Base-by-base conservation (phyloP, 1,140 invertebrate genomes). In the Rhopalosiphum maidis region DNA sequence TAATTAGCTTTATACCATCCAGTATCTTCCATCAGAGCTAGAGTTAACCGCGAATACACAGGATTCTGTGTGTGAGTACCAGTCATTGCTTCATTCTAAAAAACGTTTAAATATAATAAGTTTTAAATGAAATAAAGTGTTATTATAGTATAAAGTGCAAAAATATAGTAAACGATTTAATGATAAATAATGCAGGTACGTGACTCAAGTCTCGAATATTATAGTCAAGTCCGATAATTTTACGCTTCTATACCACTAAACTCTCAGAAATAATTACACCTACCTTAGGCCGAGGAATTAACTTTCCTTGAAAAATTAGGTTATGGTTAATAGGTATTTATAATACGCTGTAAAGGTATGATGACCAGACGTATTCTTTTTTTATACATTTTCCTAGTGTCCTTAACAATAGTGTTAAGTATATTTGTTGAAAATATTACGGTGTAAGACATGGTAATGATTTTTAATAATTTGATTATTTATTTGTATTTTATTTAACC, bases 31-130 rank as follows among this genome's bases (percentile, higher is more conserved):
- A 99, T 98, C 82, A 99, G 96, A 0, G 99, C 99, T 77, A 99
- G 96, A 0, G 99, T 99, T 94, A 99, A 97, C 83, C 98, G 96
- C 1, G 99, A 99, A 95, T 99, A 99, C 1, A 99, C 98, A 0
- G 99, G 99, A 96, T 99, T 99, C 95, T 99, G 99, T 0, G 99
- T 99, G 95, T 99, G 99, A 0, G 99, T 99, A 1, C 99, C 99
- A 0, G 99, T 99, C 99, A 99, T 99, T 0, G 99, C 99, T 96
- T 99, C 99, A 96, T 99, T 99, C 98, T 99, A 95, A 91, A 77
- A 60, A 30, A 87, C 25, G 86, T n/a, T 46, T 60, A 54, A 68
- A 68, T 68, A 15, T 68, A n/a, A 68, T n/a, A 68, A 77, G 60
- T 77, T 77, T n/a, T 77, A 77, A 77, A 77, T 77, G 30, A 60